These are phyloP conservation scores for Glandiceps talaboti DNA, from an alignment of 53 echinoderm and acorn worm genomes.

Conservation along the genomic window DNA sequence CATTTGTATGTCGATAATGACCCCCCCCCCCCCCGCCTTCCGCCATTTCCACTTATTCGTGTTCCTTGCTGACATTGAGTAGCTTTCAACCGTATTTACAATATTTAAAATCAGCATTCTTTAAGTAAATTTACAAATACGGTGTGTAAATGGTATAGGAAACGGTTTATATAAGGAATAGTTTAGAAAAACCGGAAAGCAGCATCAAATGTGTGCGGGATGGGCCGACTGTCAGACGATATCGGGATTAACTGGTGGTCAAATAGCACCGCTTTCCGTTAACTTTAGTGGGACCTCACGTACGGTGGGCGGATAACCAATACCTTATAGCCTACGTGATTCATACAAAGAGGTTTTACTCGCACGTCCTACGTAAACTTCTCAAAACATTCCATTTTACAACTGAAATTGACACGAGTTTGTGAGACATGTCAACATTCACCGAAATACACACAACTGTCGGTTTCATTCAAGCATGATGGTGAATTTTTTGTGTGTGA, in stretches of 20 bases:
- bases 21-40: too few species aligned
- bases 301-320: neutral
- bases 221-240: neutral
- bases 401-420: neutral
- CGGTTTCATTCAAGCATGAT: too few species aligned
- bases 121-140: too few species aligned
- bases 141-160: too few species aligned
- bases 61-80: too few species aligned
- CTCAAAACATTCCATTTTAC: neutral
- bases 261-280: neutral
- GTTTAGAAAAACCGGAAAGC: neutral
- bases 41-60: too few species aligned
- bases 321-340: neutral
- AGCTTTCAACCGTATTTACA: too few species aligned
- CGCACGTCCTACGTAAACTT: neutral
- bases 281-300: neutral
- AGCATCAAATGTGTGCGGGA: neutral
- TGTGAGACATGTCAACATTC: too few species aligned
- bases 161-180: neutral
- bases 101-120: too few species aligned
- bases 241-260: neutral
- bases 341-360: neutral
- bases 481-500: too few species aligned
- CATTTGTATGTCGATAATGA: too few species aligned
- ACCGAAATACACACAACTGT: too few species aligned